Conservation (phyloP, 1,140 invertebrate genomes). For the Trichonephila inaurata region DNA sequence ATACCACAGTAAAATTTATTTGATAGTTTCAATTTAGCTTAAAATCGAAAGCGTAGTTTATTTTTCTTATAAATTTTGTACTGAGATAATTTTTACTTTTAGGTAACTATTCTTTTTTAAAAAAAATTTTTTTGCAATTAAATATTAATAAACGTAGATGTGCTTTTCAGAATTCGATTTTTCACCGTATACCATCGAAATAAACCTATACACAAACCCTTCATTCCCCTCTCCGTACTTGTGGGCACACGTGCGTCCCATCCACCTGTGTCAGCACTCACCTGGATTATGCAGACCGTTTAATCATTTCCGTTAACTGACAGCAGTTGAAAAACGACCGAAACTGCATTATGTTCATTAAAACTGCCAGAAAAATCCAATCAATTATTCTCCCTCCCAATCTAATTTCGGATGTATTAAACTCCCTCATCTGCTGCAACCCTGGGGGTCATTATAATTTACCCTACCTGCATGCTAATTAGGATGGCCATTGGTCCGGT, state of each 20-base stretch:
- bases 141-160: too few relatives aligned
- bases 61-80: too few relatives aligned
- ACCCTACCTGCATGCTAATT: constrained; percentile 57
- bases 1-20: too few relatives aligned
- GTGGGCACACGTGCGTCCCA: not conserved
- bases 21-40: too few relatives aligned
- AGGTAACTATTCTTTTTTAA: too few relatives aligned
- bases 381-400: constrained; percentile 54
- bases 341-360: constrained; percentile 47
- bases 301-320: constrained; percentile 55
- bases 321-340: constrained; percentile 13
- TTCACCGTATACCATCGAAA: too few relatives aligned
- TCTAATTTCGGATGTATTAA: constrained; percentile 48
- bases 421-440: not conserved
- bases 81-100: too few relatives aligned
- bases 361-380: constrained; percentile 58
- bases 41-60: too few relatives aligned
- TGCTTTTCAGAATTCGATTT: too few relatives aligned
- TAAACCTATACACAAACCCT: not conserved
- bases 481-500: constrained; percentile 48
- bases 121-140: too few relatives aligned
- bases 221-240: not conserved
- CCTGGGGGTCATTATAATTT: constrained; percentile 53
- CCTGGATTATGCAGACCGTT: not conserved
- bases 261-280: constrained; percentile 28